Percentiles rank a stretch among this genome's conserved stretches.
Conservation (phyloP, 2,888 invertebrate genomes). For the Apeira syringaria region DNA sequence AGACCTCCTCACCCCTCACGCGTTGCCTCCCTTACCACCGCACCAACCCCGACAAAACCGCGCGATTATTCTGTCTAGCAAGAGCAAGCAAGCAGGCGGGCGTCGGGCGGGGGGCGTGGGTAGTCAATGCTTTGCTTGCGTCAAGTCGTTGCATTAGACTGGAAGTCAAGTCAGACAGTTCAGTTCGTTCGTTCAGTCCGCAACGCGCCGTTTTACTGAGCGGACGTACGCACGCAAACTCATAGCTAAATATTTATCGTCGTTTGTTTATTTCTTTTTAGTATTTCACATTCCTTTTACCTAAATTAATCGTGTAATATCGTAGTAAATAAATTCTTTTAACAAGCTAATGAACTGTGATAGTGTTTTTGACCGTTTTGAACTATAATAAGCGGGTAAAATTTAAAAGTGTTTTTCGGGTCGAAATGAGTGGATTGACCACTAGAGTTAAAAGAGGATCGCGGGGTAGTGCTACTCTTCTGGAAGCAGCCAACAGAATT, state of each 20-base stretch:
- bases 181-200: slow-evolving; percentile 52
- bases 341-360: slow-evolving; percentile 68
- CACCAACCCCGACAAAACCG: slow-evolving; percentile 43
- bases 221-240: slow-evolving; percentile 53
- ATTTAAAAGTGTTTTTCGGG: slow-evolving; percentile 63
- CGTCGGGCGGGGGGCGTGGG: slow-evolving; percentile 49
- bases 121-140: slow-evolving; percentile 62
- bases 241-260: slow-evolving; percentile 34
- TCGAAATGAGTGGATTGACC: slow-evolving; percentile 83
- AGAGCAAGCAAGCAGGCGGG: no score
- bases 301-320: slow-evolving; percentile 33
- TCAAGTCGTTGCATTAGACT: slow-evolving; percentile 42
- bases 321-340: slow-evolving; percentile 25
- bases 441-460: slow-evolving; percentile 81
- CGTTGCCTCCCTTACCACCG: slow-evolving; percentile 33
- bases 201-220: slow-evolving; percentile 62
- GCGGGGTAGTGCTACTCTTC: slow-evolving; percentile 81
- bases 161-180: slow-evolving; percentile 13
- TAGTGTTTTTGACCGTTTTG: slow-evolving; percentile 65
- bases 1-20: slow-evolving; percentile 2
- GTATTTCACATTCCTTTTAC: slow-evolving; percentile 54
- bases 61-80: slow-evolving; percentile 77
- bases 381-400: slow-evolving; percentile 53
- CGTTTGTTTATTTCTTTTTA: slow-evolving; percentile 50
- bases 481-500: slow-evolving; percentile 82